phyloP scores from a whole-genome alignment of 35 echinoderm and acorn worm genomes.

The Apostichopus japonicus region DNA sequence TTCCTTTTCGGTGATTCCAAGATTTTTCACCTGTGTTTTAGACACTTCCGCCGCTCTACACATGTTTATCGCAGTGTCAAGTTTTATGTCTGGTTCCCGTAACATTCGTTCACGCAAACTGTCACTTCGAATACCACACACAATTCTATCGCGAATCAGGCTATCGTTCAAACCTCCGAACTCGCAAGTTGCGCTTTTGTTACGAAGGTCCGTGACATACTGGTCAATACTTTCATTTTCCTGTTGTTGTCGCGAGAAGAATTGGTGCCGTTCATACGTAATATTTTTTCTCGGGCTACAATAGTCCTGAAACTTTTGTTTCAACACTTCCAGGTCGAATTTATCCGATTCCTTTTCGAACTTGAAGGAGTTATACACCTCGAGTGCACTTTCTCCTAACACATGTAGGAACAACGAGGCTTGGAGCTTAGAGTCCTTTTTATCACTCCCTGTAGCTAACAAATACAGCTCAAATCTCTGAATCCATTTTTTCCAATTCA shows the following conservation, averaged over 20 bases:
- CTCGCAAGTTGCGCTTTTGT: constrained; percentile 49
- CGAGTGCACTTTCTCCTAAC: constrained; percentile 25
- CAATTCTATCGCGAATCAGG: no score
- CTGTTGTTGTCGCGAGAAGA: constrained; percentile 30
- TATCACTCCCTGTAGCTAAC: constrained; percentile 15
- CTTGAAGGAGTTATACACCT: constrained; percentile 17
- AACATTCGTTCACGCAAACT: no score
- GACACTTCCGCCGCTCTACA: neutral
- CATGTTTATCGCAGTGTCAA: no score
- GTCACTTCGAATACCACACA: no score
- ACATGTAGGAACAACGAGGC: constrained; percentile 39
- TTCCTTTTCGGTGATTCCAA: neutral
- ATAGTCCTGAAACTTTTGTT: constrained; percentile 8
- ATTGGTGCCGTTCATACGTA: constrained; percentile 22
- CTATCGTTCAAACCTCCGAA: no score
- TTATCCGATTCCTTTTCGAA: constrained; percentile 17
- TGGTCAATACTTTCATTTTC: constrained; percentile 11
- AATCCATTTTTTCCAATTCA: constrained; percentile 41
- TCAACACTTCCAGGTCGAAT: neutral
- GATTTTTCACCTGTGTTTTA: neutral
- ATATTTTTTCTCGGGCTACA: neutral
- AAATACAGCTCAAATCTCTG: constrained; percentile 48
- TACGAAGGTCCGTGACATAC: constrained; percentile 50
- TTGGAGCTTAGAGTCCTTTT: neutral
- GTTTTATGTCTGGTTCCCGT: no score